phyloP scores from a whole-genome alignment of 30 jellyfish, hydroid and myxozoan genomes.

The Mastigias papua region DNA sequence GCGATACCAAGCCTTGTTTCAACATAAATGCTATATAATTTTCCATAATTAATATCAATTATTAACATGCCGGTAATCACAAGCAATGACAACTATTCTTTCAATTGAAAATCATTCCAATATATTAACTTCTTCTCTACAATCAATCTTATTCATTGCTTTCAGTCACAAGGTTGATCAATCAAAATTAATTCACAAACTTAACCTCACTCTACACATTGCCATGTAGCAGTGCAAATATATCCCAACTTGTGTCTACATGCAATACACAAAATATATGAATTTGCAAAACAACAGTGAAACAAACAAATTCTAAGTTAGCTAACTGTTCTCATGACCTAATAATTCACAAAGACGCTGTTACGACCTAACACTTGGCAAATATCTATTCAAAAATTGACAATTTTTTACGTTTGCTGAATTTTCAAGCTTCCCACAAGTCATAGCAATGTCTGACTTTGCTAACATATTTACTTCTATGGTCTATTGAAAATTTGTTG shows the following conservation, averaged over 20 bases:
- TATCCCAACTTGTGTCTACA: background rate
- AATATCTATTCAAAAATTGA: background rate
- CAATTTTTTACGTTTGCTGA: too few relatives aligned
- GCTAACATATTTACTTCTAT: too few relatives aligned
- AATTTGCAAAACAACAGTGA: background rate
- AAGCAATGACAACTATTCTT: conserved; percentile 10
- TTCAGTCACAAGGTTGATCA: background rate
- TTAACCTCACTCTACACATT: background rate
- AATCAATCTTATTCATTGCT: conserved; percentile 22
- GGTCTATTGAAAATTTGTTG: too few relatives aligned
- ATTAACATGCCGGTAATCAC: conserved; percentile 52
- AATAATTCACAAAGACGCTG: background rate
- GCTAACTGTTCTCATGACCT: background rate
- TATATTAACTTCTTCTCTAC: conserved; percentile 25
- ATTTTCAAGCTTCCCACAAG: too few relatives aligned
- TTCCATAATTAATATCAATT: conserved; percentile 31
- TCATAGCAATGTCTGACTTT: too few relatives aligned
- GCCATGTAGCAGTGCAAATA: background rate
- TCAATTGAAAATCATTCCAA: conserved; percentile 21
- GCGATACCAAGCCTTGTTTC: conserved; percentile 45
- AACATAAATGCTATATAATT: conserved; percentile 7
- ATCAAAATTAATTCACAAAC: background rate
- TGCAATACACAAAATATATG: background rate
- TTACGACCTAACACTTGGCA: background rate
- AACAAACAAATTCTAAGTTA: background rate